These are phyloP conservation scores for Grapholita molesta DNA, from an alignment of 1,140 invertebrate genomes.

Conservation along the genomic window DNA sequence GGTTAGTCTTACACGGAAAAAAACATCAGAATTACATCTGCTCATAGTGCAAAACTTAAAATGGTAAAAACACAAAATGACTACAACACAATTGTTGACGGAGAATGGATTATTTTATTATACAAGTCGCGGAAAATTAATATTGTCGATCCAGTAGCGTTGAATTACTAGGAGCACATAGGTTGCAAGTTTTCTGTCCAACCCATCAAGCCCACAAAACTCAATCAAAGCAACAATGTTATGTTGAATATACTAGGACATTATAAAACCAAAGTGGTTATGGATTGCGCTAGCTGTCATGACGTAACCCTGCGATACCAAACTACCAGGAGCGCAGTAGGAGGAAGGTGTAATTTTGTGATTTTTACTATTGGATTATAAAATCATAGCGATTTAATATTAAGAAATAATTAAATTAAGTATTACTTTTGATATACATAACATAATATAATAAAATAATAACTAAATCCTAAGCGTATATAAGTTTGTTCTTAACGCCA, in stretches of 20 bases:
- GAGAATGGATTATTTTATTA: too few relatives aligned
- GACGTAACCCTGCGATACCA: conserved; percentile 7
- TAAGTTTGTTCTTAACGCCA: too few relatives aligned
- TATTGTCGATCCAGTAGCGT: background rate
- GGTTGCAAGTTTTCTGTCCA: background rate
- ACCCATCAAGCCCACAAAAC: background rate
- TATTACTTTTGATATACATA: too few relatives aligned
- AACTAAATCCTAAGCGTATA: too few relatives aligned
- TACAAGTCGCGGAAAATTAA: background rate
- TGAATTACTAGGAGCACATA: background rate
- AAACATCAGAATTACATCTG: too few relatives aligned
- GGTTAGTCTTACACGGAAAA: too few relatives aligned
- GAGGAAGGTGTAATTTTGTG: background rate
- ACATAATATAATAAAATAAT: too few relatives aligned
- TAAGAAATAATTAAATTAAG: too few relatives aligned
- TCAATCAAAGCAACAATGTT: background rate
- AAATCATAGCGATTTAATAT: too few relatives aligned
- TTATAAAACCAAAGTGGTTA: background rate
- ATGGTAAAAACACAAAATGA: too few relatives aligned
- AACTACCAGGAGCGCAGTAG: background rate
- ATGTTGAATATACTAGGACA: conserved; percentile 3
- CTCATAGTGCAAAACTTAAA: too few relatives aligned
- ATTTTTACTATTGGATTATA: background rate
- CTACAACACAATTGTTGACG: too few relatives aligned
- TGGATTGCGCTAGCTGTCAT: background rate